A percentile compares a stretch with the other conserved stretches of the same genome.
Evolutionary conservation across 2,888 invertebrate genomes (phyloP).

Genomic region (Euzophera pinguis): DNA sequence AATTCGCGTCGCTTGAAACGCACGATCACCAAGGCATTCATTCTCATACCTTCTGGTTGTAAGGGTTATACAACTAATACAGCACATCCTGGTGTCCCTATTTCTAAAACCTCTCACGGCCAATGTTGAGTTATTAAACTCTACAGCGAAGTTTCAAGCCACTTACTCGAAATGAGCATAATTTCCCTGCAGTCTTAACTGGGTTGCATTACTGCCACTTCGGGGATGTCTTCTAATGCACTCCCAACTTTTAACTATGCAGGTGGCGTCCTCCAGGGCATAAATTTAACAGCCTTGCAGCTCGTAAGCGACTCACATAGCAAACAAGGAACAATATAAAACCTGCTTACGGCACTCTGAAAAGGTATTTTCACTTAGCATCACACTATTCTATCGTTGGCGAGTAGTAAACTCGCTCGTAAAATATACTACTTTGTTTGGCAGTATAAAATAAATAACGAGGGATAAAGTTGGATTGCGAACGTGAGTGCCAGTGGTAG

Average conservation of each 20-base stretch:
- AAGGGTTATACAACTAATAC: too few relatives aligned
- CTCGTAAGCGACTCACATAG: constrained; percentile 38
- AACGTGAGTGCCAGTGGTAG: constrained; percentile 7
- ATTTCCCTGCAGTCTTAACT: constrained; percentile 10
- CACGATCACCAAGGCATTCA: too few relatives aligned
- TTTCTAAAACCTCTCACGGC: too few relatives aligned
- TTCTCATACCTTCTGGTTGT: too few relatives aligned
- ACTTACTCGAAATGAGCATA: constrained; percentile 5
- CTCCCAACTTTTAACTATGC: constrained; percentile 34
- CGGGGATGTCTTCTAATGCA: constrained; percentile 27
- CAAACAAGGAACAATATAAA: constrained; percentile 42
- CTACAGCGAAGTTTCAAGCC: not conserved
- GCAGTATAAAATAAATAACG: constrained; percentile 29
- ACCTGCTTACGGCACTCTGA: constrained; percentile 29
- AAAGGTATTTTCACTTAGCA: constrained; percentile 37
- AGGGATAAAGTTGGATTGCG: constrained; percentile 19
- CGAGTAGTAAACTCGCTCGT: constrained; percentile 32
- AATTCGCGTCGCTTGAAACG: too few relatives aligned
- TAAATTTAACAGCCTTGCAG: constrained; percentile 41
- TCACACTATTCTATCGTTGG: constrained; percentile 34
- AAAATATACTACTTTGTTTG: constrained; percentile 29
- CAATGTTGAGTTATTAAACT: not conserved
- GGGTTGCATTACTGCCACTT: constrained; percentile 16
- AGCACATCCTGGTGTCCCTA: too few relatives aligned
- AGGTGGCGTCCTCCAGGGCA: constrained; percentile 30